Conservation (phyloP, 2,797 vertebrate genomes). For the Pseudocheirus occidentalis region DNA sequence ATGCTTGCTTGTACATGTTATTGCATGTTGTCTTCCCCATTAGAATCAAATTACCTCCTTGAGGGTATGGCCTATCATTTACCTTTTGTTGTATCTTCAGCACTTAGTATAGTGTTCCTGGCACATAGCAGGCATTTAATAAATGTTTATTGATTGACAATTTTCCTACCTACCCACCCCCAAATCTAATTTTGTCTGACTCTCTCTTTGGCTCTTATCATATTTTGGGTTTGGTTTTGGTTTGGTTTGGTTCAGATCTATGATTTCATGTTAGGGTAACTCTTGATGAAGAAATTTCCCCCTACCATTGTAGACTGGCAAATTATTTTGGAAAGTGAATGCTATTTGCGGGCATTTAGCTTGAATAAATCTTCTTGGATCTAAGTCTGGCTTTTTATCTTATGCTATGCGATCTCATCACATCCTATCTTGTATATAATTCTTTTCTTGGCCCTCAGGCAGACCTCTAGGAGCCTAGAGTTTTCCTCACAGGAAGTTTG, state of each 20-base stretch:
- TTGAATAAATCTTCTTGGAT: background rate
- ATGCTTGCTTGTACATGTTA: background rate
- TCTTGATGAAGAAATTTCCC: background rate
- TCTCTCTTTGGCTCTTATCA: background rate
- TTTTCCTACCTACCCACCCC: background rate
- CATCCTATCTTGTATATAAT: background rate
- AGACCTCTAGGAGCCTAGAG: background rate
- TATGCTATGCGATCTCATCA: background rate
- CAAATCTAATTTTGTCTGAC: background rate
- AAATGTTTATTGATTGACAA: background rate
- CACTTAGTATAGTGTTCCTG: background rate
- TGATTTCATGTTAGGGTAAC: background rate
- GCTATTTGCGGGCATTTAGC: background rate
- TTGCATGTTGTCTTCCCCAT: background rate
- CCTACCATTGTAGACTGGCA: background rate
- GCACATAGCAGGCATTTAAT: background rate
- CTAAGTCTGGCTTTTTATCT: background rate
- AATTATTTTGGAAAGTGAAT: background rate
- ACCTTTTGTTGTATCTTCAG: background rate
- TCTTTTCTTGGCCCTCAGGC: background rate
- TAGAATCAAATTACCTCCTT: background rate
- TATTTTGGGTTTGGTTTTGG: background rate
- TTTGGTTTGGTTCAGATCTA: background rate
- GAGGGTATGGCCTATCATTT: accelerated
- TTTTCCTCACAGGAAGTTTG: background rate